A percentile compares a stretch with the other conserved stretches of the same genome.
Conservation (phyloP, 2,113 vertebrate species). For the Triplophysa dalaica region DNA sequence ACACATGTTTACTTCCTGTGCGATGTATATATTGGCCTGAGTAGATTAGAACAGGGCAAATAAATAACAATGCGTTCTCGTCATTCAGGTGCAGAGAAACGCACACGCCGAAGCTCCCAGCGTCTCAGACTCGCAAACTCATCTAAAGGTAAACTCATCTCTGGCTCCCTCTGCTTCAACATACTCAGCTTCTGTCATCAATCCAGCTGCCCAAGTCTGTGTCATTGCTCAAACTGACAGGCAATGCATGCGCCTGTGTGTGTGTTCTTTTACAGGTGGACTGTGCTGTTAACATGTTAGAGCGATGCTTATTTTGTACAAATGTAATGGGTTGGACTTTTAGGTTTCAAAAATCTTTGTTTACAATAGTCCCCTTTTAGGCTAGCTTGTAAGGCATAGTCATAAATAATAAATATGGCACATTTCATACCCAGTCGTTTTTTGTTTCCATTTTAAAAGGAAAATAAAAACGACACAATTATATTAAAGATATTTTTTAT, state of each 20-base stretch:
- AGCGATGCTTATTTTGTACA: background rate
- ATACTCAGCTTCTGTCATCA: constrained; percentile 40
- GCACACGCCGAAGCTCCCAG: constrained; percentile 47
- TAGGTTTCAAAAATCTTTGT: background rate
- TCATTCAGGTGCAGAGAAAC: constrained; percentile 67
- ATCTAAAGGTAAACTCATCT: constrained; percentile 66
- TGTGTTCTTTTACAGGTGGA: constrained; percentile 4
- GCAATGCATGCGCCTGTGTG: background rate
- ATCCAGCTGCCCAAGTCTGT: constrained; percentile 25
- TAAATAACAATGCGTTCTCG: constrained; percentile 18
- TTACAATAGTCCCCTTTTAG: background rate
- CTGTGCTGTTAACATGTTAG: background rate
- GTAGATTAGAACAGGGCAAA: background rate
- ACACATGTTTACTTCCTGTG: constrained; percentile 16
- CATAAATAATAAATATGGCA: too few relatives aligned
- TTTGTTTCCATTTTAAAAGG: too few relatives aligned
- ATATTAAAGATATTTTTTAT: too few relatives aligned
- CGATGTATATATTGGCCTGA: constrained; percentile 12
- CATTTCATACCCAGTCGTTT: too few relatives aligned
- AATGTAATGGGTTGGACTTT: background rate
- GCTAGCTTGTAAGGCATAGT: too few relatives aligned
- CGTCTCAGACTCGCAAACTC: constrained; percentile 54
- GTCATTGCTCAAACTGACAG: constrained; percentile 42
- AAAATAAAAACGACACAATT: too few relatives aligned
- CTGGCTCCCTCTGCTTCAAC: constrained; percentile 32